Percentiles rank a stretch among this genome's conserved stretches.
These are phyloP conservation scores for Sitophilus oryzae DNA, from an alignment of 1,140 invertebrate species.

Conservation along the genomic window DNA sequence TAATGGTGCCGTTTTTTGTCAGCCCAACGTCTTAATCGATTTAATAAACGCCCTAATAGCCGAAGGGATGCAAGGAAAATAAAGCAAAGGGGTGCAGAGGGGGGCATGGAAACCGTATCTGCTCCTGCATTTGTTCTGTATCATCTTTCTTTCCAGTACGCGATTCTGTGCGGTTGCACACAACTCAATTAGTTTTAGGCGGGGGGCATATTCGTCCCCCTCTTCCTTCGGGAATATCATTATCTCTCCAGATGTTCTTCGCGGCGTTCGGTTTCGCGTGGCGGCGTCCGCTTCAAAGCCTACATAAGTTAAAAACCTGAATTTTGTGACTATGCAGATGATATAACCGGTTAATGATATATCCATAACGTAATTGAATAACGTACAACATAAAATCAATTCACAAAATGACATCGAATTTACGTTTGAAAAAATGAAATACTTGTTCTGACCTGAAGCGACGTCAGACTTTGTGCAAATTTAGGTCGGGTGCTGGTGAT, in stretches of 20 bases:
- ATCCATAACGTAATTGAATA: too few relatives aligned
- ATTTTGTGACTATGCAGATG: too few relatives aligned
- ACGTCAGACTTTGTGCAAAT: too few relatives aligned
- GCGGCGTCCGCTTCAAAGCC: conserved; percentile 14
- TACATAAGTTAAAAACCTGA: not conserved
- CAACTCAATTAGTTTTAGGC: conserved; percentile 37
- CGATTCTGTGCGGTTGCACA: conserved; percentile 24
- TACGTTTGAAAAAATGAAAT: too few relatives aligned
- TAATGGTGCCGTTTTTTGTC: conserved; percentile 3
- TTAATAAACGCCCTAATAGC: conserved; percentile 10
- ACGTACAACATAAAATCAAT: too few relatives aligned
- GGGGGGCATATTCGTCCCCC: conserved; percentile 19
- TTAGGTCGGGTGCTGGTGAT: too few relatives aligned
- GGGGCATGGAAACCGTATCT: too few relatives aligned
- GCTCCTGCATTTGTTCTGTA: conserved; percentile 32
- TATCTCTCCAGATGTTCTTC: conserved; percentile 32
- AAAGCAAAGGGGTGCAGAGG: too few relatives aligned
- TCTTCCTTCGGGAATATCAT: conserved; percentile 32
- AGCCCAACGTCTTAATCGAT: conserved; percentile 18
- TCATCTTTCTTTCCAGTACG: conserved; percentile 28
- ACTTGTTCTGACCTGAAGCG: too few relatives aligned
- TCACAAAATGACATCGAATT: too few relatives aligned
- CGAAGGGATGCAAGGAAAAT: too few relatives aligned
- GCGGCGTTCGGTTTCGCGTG: conserved; percentile 29
- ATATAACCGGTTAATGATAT: too few relatives aligned